Percentiles rank a stretch among this genome's conserved stretches.
phyloP scores from a whole-genome alignment of 1,140 invertebrate genomes.

The Trichoplusia ni region DNA sequence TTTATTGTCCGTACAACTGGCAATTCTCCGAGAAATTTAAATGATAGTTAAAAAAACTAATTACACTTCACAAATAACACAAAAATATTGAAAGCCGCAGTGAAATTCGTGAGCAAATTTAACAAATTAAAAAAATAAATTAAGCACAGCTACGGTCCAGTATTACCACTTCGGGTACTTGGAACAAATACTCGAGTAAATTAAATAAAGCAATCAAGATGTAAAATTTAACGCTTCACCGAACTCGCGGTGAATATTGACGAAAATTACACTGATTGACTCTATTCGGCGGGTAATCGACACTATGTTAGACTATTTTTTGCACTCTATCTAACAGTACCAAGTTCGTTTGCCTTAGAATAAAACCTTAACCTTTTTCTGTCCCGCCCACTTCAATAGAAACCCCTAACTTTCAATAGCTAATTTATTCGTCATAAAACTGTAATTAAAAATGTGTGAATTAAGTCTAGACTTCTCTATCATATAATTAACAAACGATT shows the following conservation, averaged over 20 bases:
- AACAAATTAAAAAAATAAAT: conserved; percentile 38
- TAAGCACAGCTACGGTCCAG: conserved; percentile 26
- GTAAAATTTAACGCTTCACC: conserved; percentile 46
- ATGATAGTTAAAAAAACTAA: background rate
- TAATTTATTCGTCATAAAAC: too few relatives aligned
- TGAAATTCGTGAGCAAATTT: conserved; percentile 38
- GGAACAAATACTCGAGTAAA: conserved; percentile 49
- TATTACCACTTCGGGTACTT: conserved; percentile 39
- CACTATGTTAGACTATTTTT: conserved; percentile 45
- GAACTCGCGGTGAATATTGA: conserved; percentile 41
- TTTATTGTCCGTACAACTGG: background rate
- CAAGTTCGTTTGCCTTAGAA: conserved; percentile 58
- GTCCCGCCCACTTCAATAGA: conserved; percentile 38
- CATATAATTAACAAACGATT: conserved; percentile 42
- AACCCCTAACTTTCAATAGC: too few relatives aligned
- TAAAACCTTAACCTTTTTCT: conserved; percentile 45
- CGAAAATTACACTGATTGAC: conserved; percentile 48
- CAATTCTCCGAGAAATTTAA: background rate
- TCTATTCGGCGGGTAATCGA: conserved; percentile 52
- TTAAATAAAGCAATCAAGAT: conserved; percentile 64
- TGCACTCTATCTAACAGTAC: conserved; percentile 39
- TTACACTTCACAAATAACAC: conserved; percentile 6
- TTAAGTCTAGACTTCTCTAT: conserved; percentile 24
- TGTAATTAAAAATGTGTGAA: conserved; percentile 31
- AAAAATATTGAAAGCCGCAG: conserved; percentile 18